Conservation (phyloP, 2,113 vertebrate genomes). For the Naja naja region DNA sequence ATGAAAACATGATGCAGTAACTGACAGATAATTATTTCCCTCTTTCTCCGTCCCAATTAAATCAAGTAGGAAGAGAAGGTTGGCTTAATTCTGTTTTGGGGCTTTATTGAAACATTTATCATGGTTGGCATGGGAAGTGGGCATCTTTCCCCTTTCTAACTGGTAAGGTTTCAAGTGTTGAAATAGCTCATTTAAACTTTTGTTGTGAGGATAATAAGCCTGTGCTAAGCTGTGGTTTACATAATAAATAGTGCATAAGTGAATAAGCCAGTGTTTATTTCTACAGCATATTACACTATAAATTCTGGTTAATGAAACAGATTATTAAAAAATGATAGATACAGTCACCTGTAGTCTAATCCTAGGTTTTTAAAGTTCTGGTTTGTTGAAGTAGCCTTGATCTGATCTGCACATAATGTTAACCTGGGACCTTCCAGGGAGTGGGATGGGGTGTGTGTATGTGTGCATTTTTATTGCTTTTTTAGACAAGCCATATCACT, state of each 20-base stretch:
- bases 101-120: neutral
- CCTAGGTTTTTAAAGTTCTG: neutral
- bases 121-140: neutral
- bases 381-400: neutral
- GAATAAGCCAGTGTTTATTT: neutral
- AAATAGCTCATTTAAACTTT: neutral
- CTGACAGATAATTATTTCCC: neutral
- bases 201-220: neutral
- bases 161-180: neutral
- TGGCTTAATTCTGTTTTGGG: neutral
- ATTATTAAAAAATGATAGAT: neutral
- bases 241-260: neutral
- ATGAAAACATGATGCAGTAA: neutral
- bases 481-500: neutral
- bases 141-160: neutral
- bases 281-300: neutral
- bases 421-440: neutral
- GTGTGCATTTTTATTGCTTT: neutral
- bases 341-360: neutral
- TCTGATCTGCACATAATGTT: neutral
- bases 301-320: neutral
- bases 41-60: neutral
- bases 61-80: neutral
- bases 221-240: neutral
- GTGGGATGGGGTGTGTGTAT: neutral